Percentiles rank a stretch among this genome's conserved stretches.
phyloP scores from a whole-genome alignment of 2,113 vertebrate species.

The Epinephelus cyanopodus region DNA sequence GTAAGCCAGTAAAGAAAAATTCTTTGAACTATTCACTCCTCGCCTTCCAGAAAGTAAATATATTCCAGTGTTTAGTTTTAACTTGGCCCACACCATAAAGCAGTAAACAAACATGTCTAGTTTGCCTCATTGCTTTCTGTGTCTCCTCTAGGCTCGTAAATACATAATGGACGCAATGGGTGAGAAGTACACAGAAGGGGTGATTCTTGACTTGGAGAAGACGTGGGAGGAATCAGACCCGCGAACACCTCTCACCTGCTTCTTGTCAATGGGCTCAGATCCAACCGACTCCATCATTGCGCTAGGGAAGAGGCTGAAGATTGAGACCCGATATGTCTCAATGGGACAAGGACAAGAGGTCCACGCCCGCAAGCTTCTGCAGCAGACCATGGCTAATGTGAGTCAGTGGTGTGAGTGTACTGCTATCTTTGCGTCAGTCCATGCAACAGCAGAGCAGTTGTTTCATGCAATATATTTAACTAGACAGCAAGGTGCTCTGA shows the following conservation, averaged over 20 bases:
- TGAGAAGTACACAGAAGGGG: slow-evolving; percentile 90
- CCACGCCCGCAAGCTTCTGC: slow-evolving; percentile 93
- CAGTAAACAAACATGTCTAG: slow-evolving; percentile 15
- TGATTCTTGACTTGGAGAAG: slow-evolving; percentile 92
- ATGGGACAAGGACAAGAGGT: slow-evolving; percentile 97
- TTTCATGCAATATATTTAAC: background rate
- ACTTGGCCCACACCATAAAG: slow-evolving; percentile 6
- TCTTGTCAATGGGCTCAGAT: slow-evolving; percentile 97
- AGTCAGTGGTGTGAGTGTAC: slow-evolving; percentile 49
- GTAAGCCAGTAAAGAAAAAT: slow-evolving; percentile 6
- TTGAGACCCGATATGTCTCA: slow-evolving; percentile 92
- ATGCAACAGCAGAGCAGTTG: background rate
- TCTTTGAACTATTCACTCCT: slow-evolving; percentile 27
- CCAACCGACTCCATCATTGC: slow-evolving; percentile 94
- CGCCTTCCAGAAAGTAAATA: slow-evolving; percentile 22
- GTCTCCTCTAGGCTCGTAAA: slow-evolving; percentile 89
- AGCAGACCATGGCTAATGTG: slow-evolving; percentile 93
- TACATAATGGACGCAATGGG: slow-evolving; percentile 93
- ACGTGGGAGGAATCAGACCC: slow-evolving; percentile 95
- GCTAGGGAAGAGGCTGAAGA: slow-evolving; percentile 91
- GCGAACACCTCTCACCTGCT: slow-evolving; percentile 92
- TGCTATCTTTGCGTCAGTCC: background rate
- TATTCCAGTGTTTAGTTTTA: slow-evolving; percentile 31
- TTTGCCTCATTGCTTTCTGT: slow-evolving; percentile 6
- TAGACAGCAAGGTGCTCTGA: background rate